Base-by-base conservation (phyloP, 2,113 vertebrate genomes). In the Chlamydotis undulata region DNA sequence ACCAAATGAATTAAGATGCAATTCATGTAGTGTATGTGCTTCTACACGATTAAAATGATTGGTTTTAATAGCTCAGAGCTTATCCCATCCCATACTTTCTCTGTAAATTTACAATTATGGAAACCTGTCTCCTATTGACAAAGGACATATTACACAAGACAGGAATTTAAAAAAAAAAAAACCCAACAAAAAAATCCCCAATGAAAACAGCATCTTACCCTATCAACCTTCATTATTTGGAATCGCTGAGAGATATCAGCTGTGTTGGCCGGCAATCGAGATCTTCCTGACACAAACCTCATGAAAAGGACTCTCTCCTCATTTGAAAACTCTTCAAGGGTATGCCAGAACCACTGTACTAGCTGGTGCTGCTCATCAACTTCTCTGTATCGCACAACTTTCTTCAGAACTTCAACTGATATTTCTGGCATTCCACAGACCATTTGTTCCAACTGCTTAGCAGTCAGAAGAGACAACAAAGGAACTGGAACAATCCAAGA, bases 181-280 rank as follows among this genome's bases (percentile, higher is more conserved):
- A 14, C 17, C 33, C 25, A 6, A 59, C 28, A 43, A 75, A 22
- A 16, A 19, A 26, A 10, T 39, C 18, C 7, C 2, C 41, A 43
- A 43, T 43, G 5, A 57, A 78, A 26, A 1, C 8, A 64, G 28
- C 33, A 28, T 79, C 98, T 98, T 97, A 99, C 98, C 98, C 98
- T 96, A 97, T 99, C 98, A 88, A 99, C 98, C 98, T 99, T 99
- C 98, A 99, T 99, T 94, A 99, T 98, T 90, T 99, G 98, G 96
- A 99, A 99, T 80, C 98, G 97, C 98, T 99, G 98, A 63, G 98
- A 99, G 81, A 99, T 99, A 93, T 99, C 98, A 7, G 98, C 98
- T 33, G 98, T 98, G 98, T 99, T 99, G 64, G 98, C 98, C 6
- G 98, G 98, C 55, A 99, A 43, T 33, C 98, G 98, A 78, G 98